Percentiles rank a stretch among this genome's conserved stretches.
Evolutionary conservation across 2,797 vertebrate genomes (phyloP).

Genomic region (Notolepis coatsorum): DNA sequence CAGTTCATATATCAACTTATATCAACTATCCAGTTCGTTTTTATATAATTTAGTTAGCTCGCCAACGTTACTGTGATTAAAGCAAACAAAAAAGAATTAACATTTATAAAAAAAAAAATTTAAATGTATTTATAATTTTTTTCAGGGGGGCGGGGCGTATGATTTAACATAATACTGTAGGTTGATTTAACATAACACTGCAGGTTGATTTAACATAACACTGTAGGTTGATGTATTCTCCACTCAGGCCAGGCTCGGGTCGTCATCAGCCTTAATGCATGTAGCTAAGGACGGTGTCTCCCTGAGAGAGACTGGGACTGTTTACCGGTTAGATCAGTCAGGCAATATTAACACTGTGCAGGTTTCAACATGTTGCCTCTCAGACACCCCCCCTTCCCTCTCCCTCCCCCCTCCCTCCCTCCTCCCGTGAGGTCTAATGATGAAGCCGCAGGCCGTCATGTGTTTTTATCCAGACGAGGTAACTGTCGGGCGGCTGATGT

Average conservation of each 20-base stretch:
- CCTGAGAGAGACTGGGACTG: conserved; percentile 13
- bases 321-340: conserved; percentile 25
- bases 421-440: conserved; percentile 46
- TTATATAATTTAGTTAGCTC: too few species aligned
- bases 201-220: neutral
- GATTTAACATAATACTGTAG: neutral
- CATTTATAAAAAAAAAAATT: too few species aligned
- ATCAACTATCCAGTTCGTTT: too few species aligned
- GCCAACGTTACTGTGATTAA: too few species aligned
- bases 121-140: too few species aligned
- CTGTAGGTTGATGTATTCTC: neutral
- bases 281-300: neutral
- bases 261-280: neutral
- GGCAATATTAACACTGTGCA: conserved; percentile 41
- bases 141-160: too few species aligned
- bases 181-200: neutral
- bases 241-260: neutral
- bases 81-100: too few species aligned
- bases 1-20: too few species aligned
- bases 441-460: conserved; percentile 36
- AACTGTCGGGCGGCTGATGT: conserved; percentile 35
- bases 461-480: conserved; percentile 36
- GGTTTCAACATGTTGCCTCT: conserved; percentile 33
- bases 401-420: neutral
- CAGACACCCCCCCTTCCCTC: conserved; percentile 17